Evolutionary conservation across 2,113 vertebrate genomes (phyloP).

Genomic region (Stictonetta naevosa): DNA sequence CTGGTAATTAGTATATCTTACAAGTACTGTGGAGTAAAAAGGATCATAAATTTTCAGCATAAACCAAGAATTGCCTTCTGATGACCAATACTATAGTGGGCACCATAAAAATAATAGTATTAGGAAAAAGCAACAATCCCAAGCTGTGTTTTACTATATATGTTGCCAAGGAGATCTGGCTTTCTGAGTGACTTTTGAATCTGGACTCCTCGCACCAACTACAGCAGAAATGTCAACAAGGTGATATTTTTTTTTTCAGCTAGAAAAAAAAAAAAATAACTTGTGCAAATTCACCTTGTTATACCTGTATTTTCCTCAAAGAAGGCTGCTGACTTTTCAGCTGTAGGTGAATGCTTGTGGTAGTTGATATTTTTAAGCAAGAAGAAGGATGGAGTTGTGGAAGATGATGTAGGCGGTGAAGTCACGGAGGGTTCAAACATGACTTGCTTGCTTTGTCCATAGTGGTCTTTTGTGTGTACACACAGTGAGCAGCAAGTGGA

Average conservation of each 20-base stretch:
- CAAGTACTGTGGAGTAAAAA: neutral
- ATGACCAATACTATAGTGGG: neutral
- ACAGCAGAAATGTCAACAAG: neutral
- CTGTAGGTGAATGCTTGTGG: neutral
- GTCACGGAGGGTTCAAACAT: neutral
- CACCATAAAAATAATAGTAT: neutral
- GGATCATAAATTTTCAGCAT: neutral
- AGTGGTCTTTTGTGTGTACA: neutral
- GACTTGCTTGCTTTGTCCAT: neutral
- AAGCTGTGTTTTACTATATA: neutral
- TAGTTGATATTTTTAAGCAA: neutral
- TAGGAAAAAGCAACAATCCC: neutral
- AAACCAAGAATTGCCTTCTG: neutral
- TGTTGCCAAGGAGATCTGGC: slow-evolving; percentile 25
- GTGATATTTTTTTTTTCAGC: neutral
- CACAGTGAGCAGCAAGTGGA: accelerated
- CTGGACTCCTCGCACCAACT: neutral
- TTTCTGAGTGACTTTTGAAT: neutral
- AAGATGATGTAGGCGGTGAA: accelerated
- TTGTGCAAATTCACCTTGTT: neutral
- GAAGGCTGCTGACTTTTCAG: neutral
- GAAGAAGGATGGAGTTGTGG: neutral
- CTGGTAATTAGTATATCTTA: slow-evolving; percentile 34
- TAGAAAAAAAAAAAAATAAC: neutral
- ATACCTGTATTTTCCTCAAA: neutral